Base-by-base conservation (phyloP, 2,113 vertebrate species). In the Collichthys lucidus region DNA sequence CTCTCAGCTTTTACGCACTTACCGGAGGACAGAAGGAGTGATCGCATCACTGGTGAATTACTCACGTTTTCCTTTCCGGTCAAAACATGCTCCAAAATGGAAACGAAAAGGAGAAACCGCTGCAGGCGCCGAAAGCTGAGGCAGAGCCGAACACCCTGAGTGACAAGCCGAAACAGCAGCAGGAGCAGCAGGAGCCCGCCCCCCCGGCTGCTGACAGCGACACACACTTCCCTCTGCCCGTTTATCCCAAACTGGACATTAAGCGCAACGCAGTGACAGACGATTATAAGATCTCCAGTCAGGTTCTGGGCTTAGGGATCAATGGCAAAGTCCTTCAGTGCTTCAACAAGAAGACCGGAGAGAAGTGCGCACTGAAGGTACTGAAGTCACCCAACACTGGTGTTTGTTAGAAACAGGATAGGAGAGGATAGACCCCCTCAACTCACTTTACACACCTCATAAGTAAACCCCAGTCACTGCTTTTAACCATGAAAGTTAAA, bases 241-340 rank as follows among this genome's bases (percentile, higher is more conserved):
- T 29, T n/a, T 83, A 90, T 20, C 91, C 95, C 61, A 97, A 96
- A 79, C 90, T 95, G 74, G 97, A 99, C 47, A 97, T 98, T 74
- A 99, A 97, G 91, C 96, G 98, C 67, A 94, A 99, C 22, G 97
- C 98, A 2, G 97, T 99, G 89, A 99, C 97, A 0, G 97, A 99
- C 53, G 97, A 99, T 92, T 99, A 97, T 86, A 98, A 96, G 87
- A 95, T 99, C 74, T 98, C 98, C 89, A 97, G 93, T 74, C 96
- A 97, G 74, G 98, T 99, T 53, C 95, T 99, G 92, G 98, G 98
- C 15, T 93, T 99, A 80, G 98, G 98, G 46, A 97, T 99, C 93
- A 99, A 99, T 64, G 98, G 98, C 78, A 99, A 99, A 94, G 98
- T 99, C 29, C 84, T 98, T 82, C 95, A 98, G 88, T 99, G 98